Evolutionary conservation across 2,888 invertebrate genomes (phyloP).

Genomic region (Apoda limacodes): DNA sequence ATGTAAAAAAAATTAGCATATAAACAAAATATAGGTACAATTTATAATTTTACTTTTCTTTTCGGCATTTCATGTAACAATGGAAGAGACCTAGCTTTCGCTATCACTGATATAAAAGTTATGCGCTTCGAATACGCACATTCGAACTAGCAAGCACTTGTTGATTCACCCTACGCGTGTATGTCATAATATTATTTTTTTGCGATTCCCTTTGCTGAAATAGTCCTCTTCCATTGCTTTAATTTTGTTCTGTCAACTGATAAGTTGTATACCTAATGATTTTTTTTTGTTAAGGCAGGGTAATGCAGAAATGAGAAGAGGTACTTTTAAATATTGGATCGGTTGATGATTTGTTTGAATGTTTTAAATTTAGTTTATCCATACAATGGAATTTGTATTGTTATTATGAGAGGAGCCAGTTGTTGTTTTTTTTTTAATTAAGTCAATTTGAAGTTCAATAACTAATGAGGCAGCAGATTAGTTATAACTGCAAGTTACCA

Average conservation of each 20-base stretch:
- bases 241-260: constrained; percentile 56
- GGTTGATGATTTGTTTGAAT: constrained; percentile 63
- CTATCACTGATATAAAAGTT: no score
- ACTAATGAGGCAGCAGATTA: constrained; percentile 61
- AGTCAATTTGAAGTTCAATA: constrained; percentile 58
- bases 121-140: no score
- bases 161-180: constrained; percentile 42
- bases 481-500: constrained; percentile 63
- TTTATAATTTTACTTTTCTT: constrained; percentile 69
- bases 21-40: constrained; percentile 70
- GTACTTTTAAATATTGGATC: constrained; percentile 60
- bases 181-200: constrained; percentile 45
- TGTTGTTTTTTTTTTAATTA: constrained; percentile 63
- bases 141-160: no score
- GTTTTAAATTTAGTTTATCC: constrained; percentile 64
- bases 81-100: constrained; percentile 49
- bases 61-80: constrained; percentile 62
- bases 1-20: constrained; percentile 70
- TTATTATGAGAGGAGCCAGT: constrained; percentile 60
- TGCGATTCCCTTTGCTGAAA: constrained; percentile 65
- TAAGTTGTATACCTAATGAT: constrained; percentile 63
- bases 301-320: constrained; percentile 66
- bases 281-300: constrained; percentile 67
- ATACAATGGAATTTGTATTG: constrained; percentile 63
- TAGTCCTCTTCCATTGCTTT: constrained; percentile 65